Evolutionary conservation across 2,113 vertebrate species (phyloP).

Genomic region (Chascanopsetta lugubris): DNA sequence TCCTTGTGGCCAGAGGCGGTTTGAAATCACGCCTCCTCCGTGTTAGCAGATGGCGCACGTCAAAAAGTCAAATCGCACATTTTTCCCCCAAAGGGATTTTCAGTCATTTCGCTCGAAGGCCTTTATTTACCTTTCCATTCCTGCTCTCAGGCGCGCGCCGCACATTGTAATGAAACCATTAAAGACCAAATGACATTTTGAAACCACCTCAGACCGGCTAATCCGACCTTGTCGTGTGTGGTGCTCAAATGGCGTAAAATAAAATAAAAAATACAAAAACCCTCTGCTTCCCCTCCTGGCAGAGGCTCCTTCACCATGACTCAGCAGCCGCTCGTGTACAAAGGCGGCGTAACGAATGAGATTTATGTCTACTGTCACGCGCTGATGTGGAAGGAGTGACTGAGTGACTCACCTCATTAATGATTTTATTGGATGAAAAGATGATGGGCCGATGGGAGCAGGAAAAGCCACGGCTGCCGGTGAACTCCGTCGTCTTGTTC

Average conservation of each 20-base stretch:
- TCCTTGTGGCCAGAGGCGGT: too few relatives aligned
- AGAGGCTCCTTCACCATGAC: slow-evolving; percentile 13
- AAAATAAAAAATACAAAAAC: slow-evolving; percentile 29
- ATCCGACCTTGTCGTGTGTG: slow-evolving; percentile 24
- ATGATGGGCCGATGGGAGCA: slow-evolving; percentile 42
- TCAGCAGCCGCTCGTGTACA: slow-evolving; percentile 38
- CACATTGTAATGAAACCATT: neutral
- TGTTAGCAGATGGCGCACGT: too few relatives aligned
- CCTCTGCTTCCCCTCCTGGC: slow-evolving; percentile 12
- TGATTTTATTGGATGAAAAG: slow-evolving; percentile 57
- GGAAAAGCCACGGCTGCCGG: slow-evolving; percentile 19
- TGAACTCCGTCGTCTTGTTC: slow-evolving; percentile 32
- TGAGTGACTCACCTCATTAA: slow-evolving; percentile 60
- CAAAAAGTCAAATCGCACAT: too few relatives aligned
- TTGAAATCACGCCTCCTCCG: too few relatives aligned
- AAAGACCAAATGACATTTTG: neutral
- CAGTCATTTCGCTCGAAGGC: too few relatives aligned
- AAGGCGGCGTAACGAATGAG: slow-evolving; percentile 55
- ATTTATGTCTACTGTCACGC: slow-evolving; percentile 52
- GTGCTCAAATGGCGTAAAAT: neutral
- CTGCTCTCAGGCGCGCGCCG: neutral
- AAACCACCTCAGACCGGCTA: neutral
- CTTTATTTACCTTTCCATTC: neutral
- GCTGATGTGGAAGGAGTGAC: slow-evolving; percentile 43
- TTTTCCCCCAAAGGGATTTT: too few relatives aligned